Conservation (phyloP, 2,888 invertebrate species). For the Entomobrya proxima region DNA sequence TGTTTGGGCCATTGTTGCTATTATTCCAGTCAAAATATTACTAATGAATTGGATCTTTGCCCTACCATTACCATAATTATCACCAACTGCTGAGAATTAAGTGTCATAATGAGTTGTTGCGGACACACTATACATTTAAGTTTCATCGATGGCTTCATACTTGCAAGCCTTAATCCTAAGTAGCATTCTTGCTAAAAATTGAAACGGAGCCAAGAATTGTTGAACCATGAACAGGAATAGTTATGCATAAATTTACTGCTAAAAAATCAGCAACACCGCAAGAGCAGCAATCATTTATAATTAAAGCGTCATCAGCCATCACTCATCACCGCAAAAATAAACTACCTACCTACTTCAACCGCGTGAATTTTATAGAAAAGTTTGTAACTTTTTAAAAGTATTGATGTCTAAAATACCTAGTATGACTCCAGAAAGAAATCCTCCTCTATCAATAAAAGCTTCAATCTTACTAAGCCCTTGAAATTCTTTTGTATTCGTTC, state of each 20-base stretch:
- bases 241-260: not conserved
- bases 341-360: too few relatives aligned
- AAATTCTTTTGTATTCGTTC: too few relatives aligned
- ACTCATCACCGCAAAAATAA: not conserved
- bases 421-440: too few relatives aligned
- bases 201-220: constrained; percentile 42
- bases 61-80: not conserved
- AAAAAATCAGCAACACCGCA: not conserved
- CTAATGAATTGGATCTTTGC: not conserved
- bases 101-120: not conserved
- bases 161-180: too few relatives aligned
- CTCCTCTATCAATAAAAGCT: not conserved
- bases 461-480: too few relatives aligned
- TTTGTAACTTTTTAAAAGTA: too few relatives aligned
- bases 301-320: constrained; percentile 32
- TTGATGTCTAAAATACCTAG: too few relatives aligned
- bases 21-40: not conserved
- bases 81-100: not conserved
- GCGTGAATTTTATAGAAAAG: too few relatives aligned
- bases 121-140: not conserved
- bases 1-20: too few relatives aligned
- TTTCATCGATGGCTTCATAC: not conserved
- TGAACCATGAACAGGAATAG: not conserved
- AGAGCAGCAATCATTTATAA: constrained; percentile 1
- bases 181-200: constrained; percentile 1